Evolutionary conservation across 2,113 vertebrate genomes (phyloP), one percentile per base, ranked within the genome.

Genomic region (Steatornis caripensis): DNA sequence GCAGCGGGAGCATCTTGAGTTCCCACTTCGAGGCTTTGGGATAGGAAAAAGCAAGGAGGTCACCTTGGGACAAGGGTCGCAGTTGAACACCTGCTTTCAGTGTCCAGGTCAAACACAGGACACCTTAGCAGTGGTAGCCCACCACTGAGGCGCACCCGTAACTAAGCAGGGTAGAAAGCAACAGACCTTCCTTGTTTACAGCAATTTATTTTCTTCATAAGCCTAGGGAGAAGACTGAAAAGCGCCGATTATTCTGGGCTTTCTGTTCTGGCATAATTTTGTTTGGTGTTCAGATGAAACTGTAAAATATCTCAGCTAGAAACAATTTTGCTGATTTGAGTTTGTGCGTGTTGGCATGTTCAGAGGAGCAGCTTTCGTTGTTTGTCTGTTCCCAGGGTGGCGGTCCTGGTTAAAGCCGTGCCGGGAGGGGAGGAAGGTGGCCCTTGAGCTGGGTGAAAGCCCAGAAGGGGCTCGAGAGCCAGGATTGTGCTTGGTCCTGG

Each of bases 111-210:
- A 43, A 41, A 27, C 51, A 10, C 24, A 8, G n/a, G 68, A 7
- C 32, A 24, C 46, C 20, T 32, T 26, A 24, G 68, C n/a, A 1
- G n/a, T 20, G 64, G 36, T 23, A 7, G 27, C 61, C 36, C 2
- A 1, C 66, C 30, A 9, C 15, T 27, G 71, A 53, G 79, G 9
- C 4, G 36, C 32, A 21, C 49, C n/a, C 11, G 0, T 2, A 32
- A 9, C 36, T 15, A 2, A 51, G 13, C 43, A 60, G 74, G 29
- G 3, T 2, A 49, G 48, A 55, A 61, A 76, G 49, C 27, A 65
- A 5, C 39, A 76, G 43, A 72, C 53, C 45, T 18, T 76, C 49
- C 61, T 58, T 66, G 12, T 32, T 60, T 5, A 5, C 18, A 15
- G 1, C 15, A 34, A 10, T 23, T 80, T 49, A 3, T 24, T 53